phyloP scores from a whole-genome alignment of 1,140 invertebrate genomes.

The Hyposmocoma kahamanoa region DNA sequence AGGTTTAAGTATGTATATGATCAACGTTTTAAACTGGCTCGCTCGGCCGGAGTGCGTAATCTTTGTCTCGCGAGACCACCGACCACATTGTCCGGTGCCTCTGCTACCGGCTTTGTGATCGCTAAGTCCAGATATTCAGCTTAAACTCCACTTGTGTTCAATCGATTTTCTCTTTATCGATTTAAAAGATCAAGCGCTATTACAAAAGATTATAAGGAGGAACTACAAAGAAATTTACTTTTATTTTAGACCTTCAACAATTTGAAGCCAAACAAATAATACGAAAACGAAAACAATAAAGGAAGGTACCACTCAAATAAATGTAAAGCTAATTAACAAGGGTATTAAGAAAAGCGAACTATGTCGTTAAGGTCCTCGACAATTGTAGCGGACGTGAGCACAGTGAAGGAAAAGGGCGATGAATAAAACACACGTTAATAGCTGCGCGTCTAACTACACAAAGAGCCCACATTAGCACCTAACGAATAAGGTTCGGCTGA shows the following conservation, averaged over 20 bases:
- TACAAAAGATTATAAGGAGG: too few species aligned
- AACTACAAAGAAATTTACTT: too few species aligned
- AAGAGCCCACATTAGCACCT: conserved; percentile 49
- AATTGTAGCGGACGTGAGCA: conserved; percentile 34
- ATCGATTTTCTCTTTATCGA: too few species aligned
- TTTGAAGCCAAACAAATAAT: too few species aligned
- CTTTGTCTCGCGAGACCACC: conserved; percentile 48
- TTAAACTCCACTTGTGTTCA: too few species aligned
- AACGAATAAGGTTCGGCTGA: conserved; percentile 47
- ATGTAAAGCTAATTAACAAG: conserved; percentile 19
- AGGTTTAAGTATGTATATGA: too few species aligned
- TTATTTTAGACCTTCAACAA: too few species aligned
- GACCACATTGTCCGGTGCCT: conserved; percentile 41
- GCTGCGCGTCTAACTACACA: conserved; percentile 33
- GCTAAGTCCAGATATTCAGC: conserved; percentile 28
- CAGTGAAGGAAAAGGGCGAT: conserved; percentile 42
- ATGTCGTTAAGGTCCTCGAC: conserved; percentile 33
- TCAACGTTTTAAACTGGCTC: conserved; percentile 26
- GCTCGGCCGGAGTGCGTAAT: conserved; percentile 48
- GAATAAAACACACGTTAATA: conserved; percentile 56
- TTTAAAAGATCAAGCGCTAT: too few species aligned
- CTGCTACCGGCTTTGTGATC: conserved; percentile 27
- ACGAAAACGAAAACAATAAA: conserved; percentile 23
- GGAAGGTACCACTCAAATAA: conserved; percentile 28
- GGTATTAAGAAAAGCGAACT: conserved; percentile 36